Evolutionary conservation across 2,113 vertebrate genomes (phyloP), one percentile per base, ranked within the genome.

Genomic region (Eulacestoma nigropectus): DNA sequence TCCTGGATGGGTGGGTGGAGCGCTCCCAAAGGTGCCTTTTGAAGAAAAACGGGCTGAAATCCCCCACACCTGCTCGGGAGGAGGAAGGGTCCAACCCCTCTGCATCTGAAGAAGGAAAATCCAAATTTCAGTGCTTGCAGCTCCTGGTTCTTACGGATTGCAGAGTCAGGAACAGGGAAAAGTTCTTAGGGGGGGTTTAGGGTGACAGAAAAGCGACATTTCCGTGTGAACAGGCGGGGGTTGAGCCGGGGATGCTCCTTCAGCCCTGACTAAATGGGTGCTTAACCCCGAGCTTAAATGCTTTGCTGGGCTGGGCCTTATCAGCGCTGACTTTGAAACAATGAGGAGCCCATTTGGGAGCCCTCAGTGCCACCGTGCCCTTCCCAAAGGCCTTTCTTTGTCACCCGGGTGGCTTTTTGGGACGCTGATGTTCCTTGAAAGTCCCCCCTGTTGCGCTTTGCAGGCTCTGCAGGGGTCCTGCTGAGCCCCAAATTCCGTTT

Each of bases 351-450:
- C 15, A 4, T 7, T 35, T 10, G 15, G 73, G 55, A 16, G 84
- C 23, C n/a, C 3, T 18, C 77, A 2, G 37, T 42, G 52, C 63
- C 53, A 12, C 15, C 10, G 3, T 37, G 59, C 11, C 73, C 56
- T 56, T 33, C 46, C 23, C 9, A 60, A 79, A 30, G 25, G 9
- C 41, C 16, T 75, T 57, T 46, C 55, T 46, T 63, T 25, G 26
- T 30, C 20, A 10, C 0, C 0, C 0, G 1, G 1, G 1, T 32
- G 42, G 41, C 7, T 49, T 56, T 80, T 52, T 12, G 47, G 55
- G 77, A 35, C 6, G 4, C 21, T 42, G 41, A 6, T 7, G 29
- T 1, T 10, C 65, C 37, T 70, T 55, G 21, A 1, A 56, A 56
- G 18, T 13, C n/a, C 19, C 7, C 7, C 3, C 44, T 11, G 25